Conservation (phyloP, 2,888 invertebrate genomes). For the Drosophila demipolita region DNA sequence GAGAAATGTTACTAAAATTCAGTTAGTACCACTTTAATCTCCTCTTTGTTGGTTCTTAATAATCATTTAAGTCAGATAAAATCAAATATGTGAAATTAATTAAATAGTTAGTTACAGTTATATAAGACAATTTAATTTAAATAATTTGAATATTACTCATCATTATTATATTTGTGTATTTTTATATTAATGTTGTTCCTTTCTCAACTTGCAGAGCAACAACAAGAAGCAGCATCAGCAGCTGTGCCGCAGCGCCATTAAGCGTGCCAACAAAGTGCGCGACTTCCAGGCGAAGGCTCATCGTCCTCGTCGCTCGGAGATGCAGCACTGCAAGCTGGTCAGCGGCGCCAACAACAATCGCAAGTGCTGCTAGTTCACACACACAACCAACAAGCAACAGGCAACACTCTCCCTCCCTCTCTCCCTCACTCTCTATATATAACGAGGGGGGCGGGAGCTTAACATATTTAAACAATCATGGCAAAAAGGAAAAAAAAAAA, state of each 20-base stretch:
- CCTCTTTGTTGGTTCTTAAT: no score
- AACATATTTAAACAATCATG: slow-evolving; percentile 69
- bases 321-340: slow-evolving; percentile 86
- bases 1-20: no score
- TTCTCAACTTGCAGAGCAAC: slow-evolving; percentile 73
- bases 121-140: not conserved
- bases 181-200: not conserved
- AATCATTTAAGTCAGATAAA: no score
- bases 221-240: slow-evolving; percentile 85
- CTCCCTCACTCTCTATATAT: slow-evolving; percentile 15
- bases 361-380: slow-evolving; percentile 85
- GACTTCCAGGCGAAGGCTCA: slow-evolving; percentile 86
- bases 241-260: slow-evolving; percentile 86
- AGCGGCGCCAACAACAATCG: slow-evolving; percentile 88
- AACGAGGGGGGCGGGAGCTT: slow-evolving; percentile 18
- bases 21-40: no score
- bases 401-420: slow-evolving; percentile 19
- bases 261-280: slow-evolving; percentile 87
- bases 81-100: no score
- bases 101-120: not conserved
- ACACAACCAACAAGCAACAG: slow-evolving; percentile 15
- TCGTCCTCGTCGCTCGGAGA: slow-evolving; percentile 86
- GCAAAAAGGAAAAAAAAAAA: slow-evolving; percentile 39
- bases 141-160: no score
- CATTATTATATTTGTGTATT: not conserved